These are phyloP conservation scores for Tipula confusa DNA, from an alignment of 2,888 invertebrate genomes.

Conservation along the genomic window DNA sequence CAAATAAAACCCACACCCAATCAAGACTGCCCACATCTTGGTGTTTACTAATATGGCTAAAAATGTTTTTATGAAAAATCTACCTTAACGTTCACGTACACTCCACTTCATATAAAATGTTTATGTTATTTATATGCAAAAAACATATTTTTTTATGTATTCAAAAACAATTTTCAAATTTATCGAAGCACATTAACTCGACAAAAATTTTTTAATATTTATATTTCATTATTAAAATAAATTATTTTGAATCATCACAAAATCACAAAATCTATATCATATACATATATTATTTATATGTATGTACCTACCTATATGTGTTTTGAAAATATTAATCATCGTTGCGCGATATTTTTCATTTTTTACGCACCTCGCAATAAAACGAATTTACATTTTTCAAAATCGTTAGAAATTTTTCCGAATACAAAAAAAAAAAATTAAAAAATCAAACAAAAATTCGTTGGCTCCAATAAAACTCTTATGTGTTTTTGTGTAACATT, in stretches of 20 bases:
- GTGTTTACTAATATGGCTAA: neutral
- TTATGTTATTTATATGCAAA: no score
- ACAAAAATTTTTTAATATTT: neutral
- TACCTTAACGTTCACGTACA: neutral
- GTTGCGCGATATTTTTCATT: neutral
- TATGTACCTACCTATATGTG: neutral
- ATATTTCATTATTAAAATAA: slow-evolving; percentile 3
- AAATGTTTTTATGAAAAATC: neutral
- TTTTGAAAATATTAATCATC: neutral
- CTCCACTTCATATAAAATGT: neutral
- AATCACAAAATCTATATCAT: neutral
- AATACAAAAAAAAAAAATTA: no score
- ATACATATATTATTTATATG: no score
- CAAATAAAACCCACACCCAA: neutral
- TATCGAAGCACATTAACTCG: neutral
- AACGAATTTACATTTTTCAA: neutral
- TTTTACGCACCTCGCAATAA: neutral
- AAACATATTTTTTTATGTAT: neutral
- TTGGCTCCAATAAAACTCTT: neutral
- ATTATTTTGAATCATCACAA: neutral
- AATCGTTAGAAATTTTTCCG: neutral
- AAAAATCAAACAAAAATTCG: no score
- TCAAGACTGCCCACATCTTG: neutral
- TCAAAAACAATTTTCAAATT: no score
- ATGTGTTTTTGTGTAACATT: neutral